phyloP scores from a whole-genome alignment of 1,140 invertebrate species.

The Octopus bimaculoides region DNA sequence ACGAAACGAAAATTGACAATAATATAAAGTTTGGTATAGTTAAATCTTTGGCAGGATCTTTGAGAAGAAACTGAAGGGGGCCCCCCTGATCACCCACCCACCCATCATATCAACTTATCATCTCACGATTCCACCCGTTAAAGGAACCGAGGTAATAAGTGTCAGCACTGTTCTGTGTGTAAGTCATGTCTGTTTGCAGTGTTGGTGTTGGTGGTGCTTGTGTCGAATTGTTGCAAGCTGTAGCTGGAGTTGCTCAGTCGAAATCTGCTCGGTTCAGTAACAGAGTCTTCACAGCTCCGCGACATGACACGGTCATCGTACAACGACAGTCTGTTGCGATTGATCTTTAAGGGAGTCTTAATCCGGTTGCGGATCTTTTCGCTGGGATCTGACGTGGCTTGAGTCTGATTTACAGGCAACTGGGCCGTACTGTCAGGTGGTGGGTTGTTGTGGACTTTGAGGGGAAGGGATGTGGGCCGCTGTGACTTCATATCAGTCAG shows the following conservation, averaged over 20 bases:
- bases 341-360: slow-evolving; percentile 79
- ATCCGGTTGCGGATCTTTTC: slow-evolving; percentile 70
- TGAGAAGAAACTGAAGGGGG: no score
- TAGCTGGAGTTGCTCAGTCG: slow-evolving; percentile 24
- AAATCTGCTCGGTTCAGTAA: slow-evolving; percentile 4
- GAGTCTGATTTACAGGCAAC: slow-evolving; percentile 59
- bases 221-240: slow-evolving; percentile 28
- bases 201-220: neutral
- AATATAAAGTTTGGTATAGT: no score
- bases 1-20: no score
- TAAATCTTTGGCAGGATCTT: no score
- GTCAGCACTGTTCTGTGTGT: neutral
- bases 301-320: slow-evolving; percentile 85
- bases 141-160: no score
- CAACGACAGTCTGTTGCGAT: slow-evolving; percentile 72
- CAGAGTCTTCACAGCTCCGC: slow-evolving; percentile 15
- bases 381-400: slow-evolving; percentile 66
- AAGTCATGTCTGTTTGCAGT: neutral
- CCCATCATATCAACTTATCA: no score
- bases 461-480: slow-evolving; percentile 45
- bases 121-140: no score
- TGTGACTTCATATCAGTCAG: slow-evolving; percentile 17
- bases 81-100: no score
- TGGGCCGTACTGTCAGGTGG: neutral
- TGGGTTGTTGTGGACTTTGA: slow-evolving; percentile 45